These are phyloP conservation scores for Siniperca scherzeri DNA, from an alignment of 2,797 vertebrate species.

Conservation along the genomic window DNA sequence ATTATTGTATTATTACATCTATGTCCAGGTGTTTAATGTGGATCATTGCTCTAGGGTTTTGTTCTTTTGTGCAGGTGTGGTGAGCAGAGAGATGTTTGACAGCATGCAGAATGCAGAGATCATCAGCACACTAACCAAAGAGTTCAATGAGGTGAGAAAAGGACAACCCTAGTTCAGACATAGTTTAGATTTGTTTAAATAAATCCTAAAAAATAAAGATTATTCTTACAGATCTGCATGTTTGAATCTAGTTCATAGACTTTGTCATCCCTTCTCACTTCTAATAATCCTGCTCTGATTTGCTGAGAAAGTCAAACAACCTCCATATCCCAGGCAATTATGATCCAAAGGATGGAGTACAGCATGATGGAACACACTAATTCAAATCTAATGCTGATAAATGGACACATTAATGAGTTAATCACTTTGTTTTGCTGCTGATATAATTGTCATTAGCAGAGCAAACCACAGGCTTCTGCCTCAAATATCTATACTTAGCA, in stretches of 20 bases:
- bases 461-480: constrained; percentile 9
- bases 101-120: constrained; percentile 91
- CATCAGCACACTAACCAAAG: constrained; percentile 89
- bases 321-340: constrained; percentile 46
- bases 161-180: not conserved
- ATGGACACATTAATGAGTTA: constrained; percentile 56
- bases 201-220: constrained; percentile 18
- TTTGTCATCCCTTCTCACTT: constrained; percentile 18
- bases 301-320: constrained; percentile 27
- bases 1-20: not conserved
- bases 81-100: constrained; percentile 89
- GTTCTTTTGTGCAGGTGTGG: constrained; percentile 80
- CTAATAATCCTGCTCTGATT: constrained; percentile 44
- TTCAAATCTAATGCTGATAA: constrained; percentile 64
- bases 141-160: constrained; percentile 90
- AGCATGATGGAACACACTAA: constrained; percentile 48
- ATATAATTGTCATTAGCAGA: constrained; percentile 44
- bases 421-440: constrained; percentile 45
- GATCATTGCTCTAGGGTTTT: not conserved
- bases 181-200: constrained; percentile 1
- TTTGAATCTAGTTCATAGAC: constrained; percentile 16
- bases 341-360: constrained; percentile 20
- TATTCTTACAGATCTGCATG: constrained; percentile 11
- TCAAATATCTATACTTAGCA: not conserved
- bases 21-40: not conserved